Evolutionary conservation across 2,888 invertebrate species (phyloP), one percentile per base, ranked within the genome.

Genomic region (Campopleginae sp.): DNA sequence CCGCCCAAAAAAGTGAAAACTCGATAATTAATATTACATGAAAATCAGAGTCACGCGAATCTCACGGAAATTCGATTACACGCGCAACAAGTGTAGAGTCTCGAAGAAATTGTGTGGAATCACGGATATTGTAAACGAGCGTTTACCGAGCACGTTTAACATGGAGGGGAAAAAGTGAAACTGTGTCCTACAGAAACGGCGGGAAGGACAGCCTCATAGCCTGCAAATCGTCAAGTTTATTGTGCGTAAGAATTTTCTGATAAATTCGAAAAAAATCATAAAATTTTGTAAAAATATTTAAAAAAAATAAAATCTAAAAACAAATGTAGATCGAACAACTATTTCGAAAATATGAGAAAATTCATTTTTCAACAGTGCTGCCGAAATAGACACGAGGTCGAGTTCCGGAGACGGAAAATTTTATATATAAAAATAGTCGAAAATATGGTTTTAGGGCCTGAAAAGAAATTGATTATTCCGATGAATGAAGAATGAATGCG

Each of bases 211-310:
- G 17, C 23, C n/a, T 31, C 44, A n/a, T 42, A 27, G n/a, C n/a
- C n/a, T n/a, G n/a, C n/a, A n/a, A n/a, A n/a, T n/a, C n/a, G n/a
- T n/a, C 5, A 27, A 68, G 17, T 68, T 46, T 68, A 68, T 68
- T 46, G 46, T 17, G 68, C 46, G 68, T 68, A 68, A 44, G 68
- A 46, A n/a, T n/a, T n/a, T n/a, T n/a, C n/a, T n/a, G n/a, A n/a
- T n/a, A n/a, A 68, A 68, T 46, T 14, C 27, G 3, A 23, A 46
- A 58, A 58, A 58, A 0, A n/a, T 4, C 1, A 27, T 27, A 58
- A 10, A 19, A 19, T 51, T 51, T 51, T 19, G 10, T 19, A 3
- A 51, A 19, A 51, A 19, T 2, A n/a, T n/a, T n/a, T n/a, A n/a
- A 27, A 23, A 4, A 51, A n/a, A n/a, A n/a, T n/a, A 0, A 19